Percentiles rank a stretch among this genome's conserved stretches.
These are phyloP conservation scores for Tretioscincus oriximinensis DNA, from an alignment of 2,113 vertebrate species.

Conservation along the genomic window DNA sequence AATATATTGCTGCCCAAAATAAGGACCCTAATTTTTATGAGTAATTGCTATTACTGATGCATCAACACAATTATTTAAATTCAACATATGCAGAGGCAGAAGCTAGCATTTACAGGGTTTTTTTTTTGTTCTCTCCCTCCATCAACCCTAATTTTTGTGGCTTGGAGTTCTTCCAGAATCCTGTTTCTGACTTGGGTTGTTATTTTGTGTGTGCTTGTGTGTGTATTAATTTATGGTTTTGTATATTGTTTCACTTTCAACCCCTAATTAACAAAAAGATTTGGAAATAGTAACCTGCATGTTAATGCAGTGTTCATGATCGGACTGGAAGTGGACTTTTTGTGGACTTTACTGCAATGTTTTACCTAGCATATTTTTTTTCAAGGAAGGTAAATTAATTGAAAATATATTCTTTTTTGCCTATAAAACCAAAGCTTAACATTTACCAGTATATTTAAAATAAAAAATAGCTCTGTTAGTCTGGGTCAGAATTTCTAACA, in stretches of 20 bases:
- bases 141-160: slow-evolving; percentile 84
- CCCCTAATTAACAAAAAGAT: slow-evolving; percentile 87
- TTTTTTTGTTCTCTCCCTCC: slow-evolving; percentile 67
- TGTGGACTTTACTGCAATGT: not conserved
- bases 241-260: slow-evolving; percentile 74
- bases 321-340: slow-evolving; percentile 53
- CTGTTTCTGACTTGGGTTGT: slow-evolving; percentile 74
- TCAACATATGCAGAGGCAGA: slow-evolving; percentile 66
- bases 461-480: too few species aligned
- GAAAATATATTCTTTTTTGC: too few species aligned
- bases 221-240: slow-evolving; percentile 65
- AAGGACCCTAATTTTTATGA: slow-evolving; percentile 70
- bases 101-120: slow-evolving; percentile 52
- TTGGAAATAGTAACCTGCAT: slow-evolving; percentile 82
- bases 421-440: too few species aligned
- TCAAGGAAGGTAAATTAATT: too few species aligned
- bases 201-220: slow-evolving; percentile 53
- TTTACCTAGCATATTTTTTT: not conserved
- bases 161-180: slow-evolving; percentile 84
- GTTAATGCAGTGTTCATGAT: slow-evolving; percentile 71
- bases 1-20: slow-evolving; percentile 70
- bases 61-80: slow-evolving; percentile 73
- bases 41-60: slow-evolving; percentile 68
- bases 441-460: too few species aligned
- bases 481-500: too few species aligned